Evolutionary conservation across 2,113 vertebrate genomes (phyloP).

Genomic region (Aix galericulata): DNA sequence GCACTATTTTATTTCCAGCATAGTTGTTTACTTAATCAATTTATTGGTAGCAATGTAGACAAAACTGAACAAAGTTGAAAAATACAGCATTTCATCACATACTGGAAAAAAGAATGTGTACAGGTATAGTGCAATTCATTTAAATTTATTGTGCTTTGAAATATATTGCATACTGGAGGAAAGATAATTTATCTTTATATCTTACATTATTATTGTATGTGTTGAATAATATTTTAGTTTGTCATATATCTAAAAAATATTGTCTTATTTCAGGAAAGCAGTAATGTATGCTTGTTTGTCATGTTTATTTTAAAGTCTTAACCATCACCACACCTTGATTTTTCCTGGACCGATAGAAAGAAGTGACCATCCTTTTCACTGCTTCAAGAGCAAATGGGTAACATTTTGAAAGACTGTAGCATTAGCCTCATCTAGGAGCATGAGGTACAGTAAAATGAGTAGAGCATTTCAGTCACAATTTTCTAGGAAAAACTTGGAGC

Average conservation of each 20-base stretch:
- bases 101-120: background rate
- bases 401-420: background rate
- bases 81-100: background rate
- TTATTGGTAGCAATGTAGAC: background rate
- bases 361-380: background rate
- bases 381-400: background rate
- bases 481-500: background rate
- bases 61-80: slow-evolving; percentile 19
- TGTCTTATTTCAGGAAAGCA: background rate
- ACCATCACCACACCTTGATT: background rate
- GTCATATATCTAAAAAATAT: background rate
- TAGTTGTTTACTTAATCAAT: slow-evolving; percentile 5
- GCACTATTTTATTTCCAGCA: background rate
- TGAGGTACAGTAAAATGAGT: accelerated
- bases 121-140: background rate
- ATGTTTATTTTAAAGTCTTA: slow-evolving; percentile 1
- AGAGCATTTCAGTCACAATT: background rate
- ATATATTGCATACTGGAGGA: background rate
- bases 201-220: background rate
- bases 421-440: background rate
- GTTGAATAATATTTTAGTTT: slow-evolving; percentile 9
- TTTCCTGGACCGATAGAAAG: background rate
- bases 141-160: background rate
- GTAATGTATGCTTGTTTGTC: background rate
- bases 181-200: slow-evolving; percentile 38